phyloP scores from a whole-genome alignment of 2,113 vertebrate species.

The Neogobius melanostomus region DNA sequence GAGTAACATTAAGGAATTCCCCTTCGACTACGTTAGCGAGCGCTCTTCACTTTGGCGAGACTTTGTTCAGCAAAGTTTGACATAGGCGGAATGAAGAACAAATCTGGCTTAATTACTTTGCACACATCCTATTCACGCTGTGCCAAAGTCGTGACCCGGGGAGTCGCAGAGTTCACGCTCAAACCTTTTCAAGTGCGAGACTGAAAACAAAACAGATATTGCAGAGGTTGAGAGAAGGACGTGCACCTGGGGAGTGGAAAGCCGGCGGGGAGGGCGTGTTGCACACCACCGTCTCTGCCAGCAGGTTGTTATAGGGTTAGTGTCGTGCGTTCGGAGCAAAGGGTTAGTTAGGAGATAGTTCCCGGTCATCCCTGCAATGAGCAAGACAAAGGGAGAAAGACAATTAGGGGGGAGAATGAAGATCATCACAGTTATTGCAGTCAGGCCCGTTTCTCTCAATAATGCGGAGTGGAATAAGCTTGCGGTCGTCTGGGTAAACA shows the following conservation, averaged over 20 bases:
- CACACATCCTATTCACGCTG: constrained; percentile 28
- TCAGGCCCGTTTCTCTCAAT: not conserved
- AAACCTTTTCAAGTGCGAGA: constrained; percentile 1
- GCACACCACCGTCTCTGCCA: constrained; percentile 99
- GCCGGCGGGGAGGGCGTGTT: constrained; percentile 97
- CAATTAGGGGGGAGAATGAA: constrained; percentile 59
- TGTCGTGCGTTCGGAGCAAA: constrained; percentile 99
- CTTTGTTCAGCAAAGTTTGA: constrained; percentile 6
- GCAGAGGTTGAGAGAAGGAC: constrained; percentile 76
- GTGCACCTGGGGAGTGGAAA: constrained; percentile 99
- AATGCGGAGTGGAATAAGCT: not conserved
- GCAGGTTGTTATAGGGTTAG: constrained; percentile 99
- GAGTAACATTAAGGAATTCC: constrained; percentile 39
- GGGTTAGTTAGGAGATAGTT: constrained; percentile 99
- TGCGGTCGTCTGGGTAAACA: constrained; percentile 34
- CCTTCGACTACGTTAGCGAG: not conserved
- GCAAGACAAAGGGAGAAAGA: constrained; percentile 80
- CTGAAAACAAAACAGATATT: constrained; percentile 22
- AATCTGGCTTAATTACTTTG: constrained; percentile 39
- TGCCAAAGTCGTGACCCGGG: constrained; percentile 28
- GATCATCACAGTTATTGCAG: constrained; percentile 29
- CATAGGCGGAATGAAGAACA: constrained; percentile 21
- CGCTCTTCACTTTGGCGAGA: not conserved
- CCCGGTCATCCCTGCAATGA: constrained; percentile 97
- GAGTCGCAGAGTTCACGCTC: constrained; percentile 12